Base-by-base conservation (phyloP, 2,888 invertebrate species). In the Caenorhabditis sp. region DNA sequence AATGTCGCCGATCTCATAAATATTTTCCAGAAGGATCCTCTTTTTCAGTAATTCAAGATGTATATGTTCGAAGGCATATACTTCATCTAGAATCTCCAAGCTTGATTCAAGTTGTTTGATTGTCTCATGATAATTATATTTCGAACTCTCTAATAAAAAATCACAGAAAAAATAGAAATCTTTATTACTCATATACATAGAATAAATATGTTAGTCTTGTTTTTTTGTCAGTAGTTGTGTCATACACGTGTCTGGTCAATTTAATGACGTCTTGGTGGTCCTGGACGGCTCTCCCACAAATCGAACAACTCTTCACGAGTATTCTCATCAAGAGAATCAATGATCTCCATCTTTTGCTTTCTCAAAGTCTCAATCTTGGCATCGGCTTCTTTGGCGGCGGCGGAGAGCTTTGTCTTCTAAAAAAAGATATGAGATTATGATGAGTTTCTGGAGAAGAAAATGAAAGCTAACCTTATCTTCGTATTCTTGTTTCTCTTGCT, bases 311-410 rank as follows among this genome's bases (percentile, higher is more conserved):
- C 80, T 52, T 76, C 75, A 52, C 76, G 70, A n/a, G 67, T 74
- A 17, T 64, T 53, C 56, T 80, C 80, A 36, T 65, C 58, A 27
- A 80, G 63, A 12, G 63, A 63, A 52, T 65, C 69, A 27, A 76
- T 56, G 63, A 82, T 73, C 58, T 79, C 74, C 31, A 69, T 68
- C 73, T 80, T 80, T 70, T 82, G 76, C 52, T 77, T 75, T 50
- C 66, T 63, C 23, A 82, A 73, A 20, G 71, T 72, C 59, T 82
- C 77, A 14, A 82, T 66, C 63, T 80, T 77, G 59, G 79, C 80
- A 63, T 76, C 64, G 36, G 77, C 78, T 25, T 64, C 72, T 67
- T 77, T 79, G 65, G 82, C 82, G 31, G 74, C 79, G 54, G 68
- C 57, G 14, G 52, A 60, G 4, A 49, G n/a, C 10, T 20, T 23